These are phyloP conservation scores for Mormyrus iriodes DNA, from an alignment of 2,113 vertebrate genomes.

Conservation along the genomic window DNA sequence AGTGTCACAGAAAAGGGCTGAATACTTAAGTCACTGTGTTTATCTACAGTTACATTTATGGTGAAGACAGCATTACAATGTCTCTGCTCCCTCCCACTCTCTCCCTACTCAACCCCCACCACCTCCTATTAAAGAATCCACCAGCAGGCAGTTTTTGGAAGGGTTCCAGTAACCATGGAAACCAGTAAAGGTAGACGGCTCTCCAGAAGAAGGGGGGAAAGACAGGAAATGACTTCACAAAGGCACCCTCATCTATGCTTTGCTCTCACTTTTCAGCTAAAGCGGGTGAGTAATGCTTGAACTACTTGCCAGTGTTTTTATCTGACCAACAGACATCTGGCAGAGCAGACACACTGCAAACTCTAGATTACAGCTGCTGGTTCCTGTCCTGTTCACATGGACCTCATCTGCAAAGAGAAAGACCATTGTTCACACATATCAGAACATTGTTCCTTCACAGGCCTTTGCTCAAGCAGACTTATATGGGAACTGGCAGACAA, in stretches of 20 bases:
- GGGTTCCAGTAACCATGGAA: slow-evolving; percentile 53
- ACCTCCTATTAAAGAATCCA: slow-evolving; percentile 28
- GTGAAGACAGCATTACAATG: background rate
- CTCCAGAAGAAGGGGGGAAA: slow-evolving; percentile 30
- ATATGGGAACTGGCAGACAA: background rate
- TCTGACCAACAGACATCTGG: slow-evolving; percentile 42
- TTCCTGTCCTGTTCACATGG: slow-evolving; percentile 34
- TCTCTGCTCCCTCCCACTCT: slow-evolving; percentile 12
- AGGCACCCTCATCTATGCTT: slow-evolving; percentile 50
- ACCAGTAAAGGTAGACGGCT: slow-evolving; percentile 53
- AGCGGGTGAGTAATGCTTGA: slow-evolving; percentile 60
- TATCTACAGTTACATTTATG: background rate
- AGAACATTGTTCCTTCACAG: slow-evolving; percentile 5
- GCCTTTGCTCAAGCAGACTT: background rate
- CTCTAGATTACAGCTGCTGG: slow-evolving; percentile 38
- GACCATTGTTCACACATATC: slow-evolving; percentile 24
- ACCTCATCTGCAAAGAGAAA: slow-evolving; percentile 44
- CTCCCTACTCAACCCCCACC: slow-evolving; percentile 19
- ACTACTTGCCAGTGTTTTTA: slow-evolving; percentile 42
- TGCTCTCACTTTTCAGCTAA: slow-evolving; percentile 67
- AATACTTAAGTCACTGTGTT: background rate
- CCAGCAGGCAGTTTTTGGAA: slow-evolving; percentile 43
- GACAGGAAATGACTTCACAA: slow-evolving; percentile 71
- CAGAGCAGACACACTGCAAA: slow-evolving; percentile 32
- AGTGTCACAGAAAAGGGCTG: background rate